Conservation (phyloP, 2,797 vertebrate genomes). For the Enoplosus armatus region DNA sequence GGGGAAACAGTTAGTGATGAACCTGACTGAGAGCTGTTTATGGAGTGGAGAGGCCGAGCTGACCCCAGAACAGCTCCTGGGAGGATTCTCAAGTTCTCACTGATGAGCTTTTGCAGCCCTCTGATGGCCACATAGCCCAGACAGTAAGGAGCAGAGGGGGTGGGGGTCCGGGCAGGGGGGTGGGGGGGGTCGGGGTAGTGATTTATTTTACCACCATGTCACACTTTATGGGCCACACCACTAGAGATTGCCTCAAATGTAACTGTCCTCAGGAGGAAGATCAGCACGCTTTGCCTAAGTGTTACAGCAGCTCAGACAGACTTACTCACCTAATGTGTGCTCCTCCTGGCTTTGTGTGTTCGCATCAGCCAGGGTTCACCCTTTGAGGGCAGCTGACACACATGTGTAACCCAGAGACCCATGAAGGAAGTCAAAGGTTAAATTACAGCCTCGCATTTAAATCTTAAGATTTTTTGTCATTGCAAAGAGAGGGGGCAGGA, state of each 20-base stretch:
- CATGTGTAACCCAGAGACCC: constrained; percentile 1
- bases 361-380: constrained; percentile 36
- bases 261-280: constrained; percentile 84
- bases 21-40: constrained; percentile 79
- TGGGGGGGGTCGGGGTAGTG: constrained; percentile 58
- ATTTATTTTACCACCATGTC: constrained; percentile 84
- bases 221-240: constrained; percentile 81
- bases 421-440: constrained; percentile 26
- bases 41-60: constrained; percentile 71
- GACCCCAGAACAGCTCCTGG: constrained; percentile 81
- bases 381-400: constrained; percentile 15
- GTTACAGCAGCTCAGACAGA: constrained; percentile 63
- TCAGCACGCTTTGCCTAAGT: constrained; percentile 78
- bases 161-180: not conserved
- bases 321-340: constrained; percentile 34
- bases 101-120: constrained; percentile 81
- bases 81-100: constrained; percentile 80
- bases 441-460: constrained; percentile 31
- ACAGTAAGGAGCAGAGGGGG: constrained; percentile 47
- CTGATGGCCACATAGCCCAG: constrained; percentile 71
- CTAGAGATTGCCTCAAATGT: constrained; percentile 78
- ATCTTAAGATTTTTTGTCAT: constrained; percentile 19
- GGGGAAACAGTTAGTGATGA: constrained; percentile 76
- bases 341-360: constrained; percentile 35
- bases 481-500: constrained; percentile 6